These are phyloP conservation scores for Misgurnus anguillicaudatus DNA, from an alignment of 2,113 vertebrate species.

Conservation along the genomic window DNA sequence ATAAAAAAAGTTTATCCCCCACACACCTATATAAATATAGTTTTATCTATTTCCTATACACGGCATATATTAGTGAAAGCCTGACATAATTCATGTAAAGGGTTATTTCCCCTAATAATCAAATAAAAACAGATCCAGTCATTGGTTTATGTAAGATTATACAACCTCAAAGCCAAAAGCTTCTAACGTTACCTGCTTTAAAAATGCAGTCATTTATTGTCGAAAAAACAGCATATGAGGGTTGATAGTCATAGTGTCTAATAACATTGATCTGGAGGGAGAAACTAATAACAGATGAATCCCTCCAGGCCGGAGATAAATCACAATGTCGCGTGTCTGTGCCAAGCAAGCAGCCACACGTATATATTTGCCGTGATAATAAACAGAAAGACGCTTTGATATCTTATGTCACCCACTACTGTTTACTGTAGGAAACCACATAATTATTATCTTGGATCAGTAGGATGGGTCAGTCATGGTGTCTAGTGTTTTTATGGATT, in stretches of 20 bases:
- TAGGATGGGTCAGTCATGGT: neutral
- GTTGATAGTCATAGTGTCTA: neutral
- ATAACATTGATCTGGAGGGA: neutral
- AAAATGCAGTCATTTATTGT: neutral
- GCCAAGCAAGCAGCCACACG: neutral
- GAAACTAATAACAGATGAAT: neutral
- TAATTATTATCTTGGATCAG: neutral
- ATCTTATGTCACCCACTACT: neutral
- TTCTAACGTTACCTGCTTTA: neutral
- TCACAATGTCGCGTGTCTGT: conserved; percentile 6
- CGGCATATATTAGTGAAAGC: too few relatives aligned
- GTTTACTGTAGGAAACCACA: neutral
- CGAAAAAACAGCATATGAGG: neutral
- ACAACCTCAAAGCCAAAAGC: neutral
- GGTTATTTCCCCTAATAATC: too few relatives aligned
- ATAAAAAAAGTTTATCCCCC: neutral
- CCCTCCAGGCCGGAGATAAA: neutral
- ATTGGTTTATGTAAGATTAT: neutral
- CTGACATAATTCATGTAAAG: too few relatives aligned
- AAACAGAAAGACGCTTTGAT: neutral
- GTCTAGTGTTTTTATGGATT: neutral
- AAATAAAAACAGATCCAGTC: too few relatives aligned
- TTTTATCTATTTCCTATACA: too few relatives aligned
- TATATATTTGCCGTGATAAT: neutral
- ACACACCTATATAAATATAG: too few relatives aligned